phyloP scores from a whole-genome alignment of 2,888 invertebrate species.

The Acanthosepion lycidas region DNA sequence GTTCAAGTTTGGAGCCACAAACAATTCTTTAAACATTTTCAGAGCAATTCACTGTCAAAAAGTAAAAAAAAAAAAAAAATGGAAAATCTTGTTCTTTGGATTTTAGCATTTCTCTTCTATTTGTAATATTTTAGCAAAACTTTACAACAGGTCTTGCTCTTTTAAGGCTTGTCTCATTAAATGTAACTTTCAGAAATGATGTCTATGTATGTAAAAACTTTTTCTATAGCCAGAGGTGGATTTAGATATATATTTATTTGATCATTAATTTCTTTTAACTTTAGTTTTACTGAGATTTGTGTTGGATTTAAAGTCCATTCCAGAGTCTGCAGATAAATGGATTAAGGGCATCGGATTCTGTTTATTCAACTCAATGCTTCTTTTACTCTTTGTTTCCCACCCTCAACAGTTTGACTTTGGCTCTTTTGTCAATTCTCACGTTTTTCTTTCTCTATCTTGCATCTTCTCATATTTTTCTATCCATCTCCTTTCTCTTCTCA shows the following conservation, averaged over 20 bases:
- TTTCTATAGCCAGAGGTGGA: background rate
- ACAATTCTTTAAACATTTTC: background rate
- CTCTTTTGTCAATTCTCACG: background rate
- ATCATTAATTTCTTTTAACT: background rate
- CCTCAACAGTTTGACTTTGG: background rate
- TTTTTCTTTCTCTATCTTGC: background rate
- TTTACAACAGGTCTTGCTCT: background rate
- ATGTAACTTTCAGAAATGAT: background rate
- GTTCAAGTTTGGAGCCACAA: background rate
- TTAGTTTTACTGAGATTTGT: background rate
- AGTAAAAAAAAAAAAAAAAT: background rate
- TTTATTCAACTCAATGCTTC: background rate
- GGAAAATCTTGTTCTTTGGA: background rate
- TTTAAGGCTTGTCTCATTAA: background rate
- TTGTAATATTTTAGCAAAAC: background rate
- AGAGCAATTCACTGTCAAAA: background rate
- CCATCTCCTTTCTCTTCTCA: background rate
- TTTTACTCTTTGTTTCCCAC: background rate
- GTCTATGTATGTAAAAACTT: background rate
- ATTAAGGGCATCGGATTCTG: background rate
- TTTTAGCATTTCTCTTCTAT: background rate
- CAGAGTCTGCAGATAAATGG: background rate
- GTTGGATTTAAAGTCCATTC: conserved; percentile 3
- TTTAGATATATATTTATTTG: background rate
- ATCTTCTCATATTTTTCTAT: background rate